phyloP scores from a whole-genome alignment of 1,140 invertebrate genomes.

The Nomia melanderi region DNA sequence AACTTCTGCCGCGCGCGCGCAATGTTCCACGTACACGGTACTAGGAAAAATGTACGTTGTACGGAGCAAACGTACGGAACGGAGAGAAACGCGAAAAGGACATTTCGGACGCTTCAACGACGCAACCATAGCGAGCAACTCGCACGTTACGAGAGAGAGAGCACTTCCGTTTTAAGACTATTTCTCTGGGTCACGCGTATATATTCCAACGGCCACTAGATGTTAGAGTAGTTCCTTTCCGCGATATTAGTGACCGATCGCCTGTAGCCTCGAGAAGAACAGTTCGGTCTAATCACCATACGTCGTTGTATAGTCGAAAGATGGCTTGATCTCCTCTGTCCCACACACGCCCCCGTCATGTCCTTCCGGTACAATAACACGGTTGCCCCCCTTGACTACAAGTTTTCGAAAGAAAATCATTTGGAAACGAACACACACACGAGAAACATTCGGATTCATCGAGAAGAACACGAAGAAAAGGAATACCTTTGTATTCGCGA shows the following conservation, averaged over 20 bases:
- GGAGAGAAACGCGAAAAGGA: background rate
- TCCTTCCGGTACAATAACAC: constrained; percentile 50
- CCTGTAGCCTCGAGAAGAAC: constrained; percentile 34
- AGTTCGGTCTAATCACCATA: constrained; percentile 38
- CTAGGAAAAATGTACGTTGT: no score
- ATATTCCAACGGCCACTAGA: constrained; percentile 18
- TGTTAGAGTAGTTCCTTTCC: constrained; percentile 17
- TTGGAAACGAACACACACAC: constrained; percentile 44
- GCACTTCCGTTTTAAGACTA: constrained; percentile 12
- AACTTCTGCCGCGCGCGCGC: no score
- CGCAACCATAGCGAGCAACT: constrained; percentile 10
- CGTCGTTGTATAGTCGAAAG: constrained; percentile 39
- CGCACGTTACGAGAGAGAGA: background rate
- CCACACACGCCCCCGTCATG: constrained; percentile 26
- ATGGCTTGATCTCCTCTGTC: constrained; percentile 56
- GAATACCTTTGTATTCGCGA: constrained; percentile 63
- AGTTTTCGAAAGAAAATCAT: constrained; percentile 65
- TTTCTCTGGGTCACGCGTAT: constrained; percentile 11
- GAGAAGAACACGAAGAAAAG: constrained; percentile 26
- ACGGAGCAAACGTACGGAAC: no score
- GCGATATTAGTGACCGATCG: constrained; percentile 37
- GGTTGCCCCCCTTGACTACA: constrained; percentile 74
- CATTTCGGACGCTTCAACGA: constrained; percentile 42
- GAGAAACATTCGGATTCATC: background rate
- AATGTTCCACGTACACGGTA: no score